Percentiles rank a stretch among this genome's conserved stretches.
phyloP scores from a whole-genome alignment of 1,140 invertebrate species.

The Idris sp. region DNA sequence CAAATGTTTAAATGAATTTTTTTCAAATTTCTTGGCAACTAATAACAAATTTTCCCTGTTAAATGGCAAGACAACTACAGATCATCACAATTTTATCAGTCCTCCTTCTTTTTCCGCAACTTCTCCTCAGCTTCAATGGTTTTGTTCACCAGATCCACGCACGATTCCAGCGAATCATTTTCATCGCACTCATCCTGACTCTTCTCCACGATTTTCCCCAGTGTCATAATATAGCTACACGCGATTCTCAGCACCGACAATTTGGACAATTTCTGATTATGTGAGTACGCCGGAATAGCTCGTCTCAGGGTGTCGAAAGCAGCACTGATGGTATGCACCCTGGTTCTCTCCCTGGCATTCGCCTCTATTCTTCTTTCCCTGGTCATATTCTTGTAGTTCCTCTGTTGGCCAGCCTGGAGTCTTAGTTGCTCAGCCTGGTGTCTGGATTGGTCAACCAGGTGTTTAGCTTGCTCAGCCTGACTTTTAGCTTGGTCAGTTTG shows the following conservation, averaged over 20 bases:
- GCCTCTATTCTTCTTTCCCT: conserved; percentile 93
- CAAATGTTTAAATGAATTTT: too few species aligned
- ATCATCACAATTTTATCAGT: conserved; percentile 72
- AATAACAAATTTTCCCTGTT: too few species aligned
- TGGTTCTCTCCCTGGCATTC: conserved; percentile 92
- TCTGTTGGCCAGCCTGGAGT: conserved; percentile 79
- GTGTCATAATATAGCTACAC: conserved; percentile 92
- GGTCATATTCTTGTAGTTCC: conserved; percentile 97
- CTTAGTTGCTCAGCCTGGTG: too few species aligned
- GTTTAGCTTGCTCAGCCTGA: too few species aligned
- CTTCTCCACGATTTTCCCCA: conserved; percentile 79
- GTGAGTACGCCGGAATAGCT: conserved; percentile 92
- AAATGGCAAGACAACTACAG: conserved; percentile 38
- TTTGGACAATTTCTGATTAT: conserved; percentile 95
- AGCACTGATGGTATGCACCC: conserved; percentile 96
- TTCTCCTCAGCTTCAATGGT: conserved; percentile 96
- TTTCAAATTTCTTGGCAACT: too few species aligned
- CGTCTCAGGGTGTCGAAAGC: conserved; percentile 93
- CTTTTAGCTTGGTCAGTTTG: too few species aligned
- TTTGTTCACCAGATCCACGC: conserved; percentile 89
- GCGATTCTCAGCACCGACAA: conserved; percentile 94
- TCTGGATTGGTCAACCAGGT: too few species aligned
- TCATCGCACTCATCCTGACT: conserved; percentile 65
- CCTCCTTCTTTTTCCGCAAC: conserved; percentile 90
- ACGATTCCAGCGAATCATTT: conserved; percentile 82